Conservation (phyloP, 2,888 invertebrate species). For the Cremastinae sp. region DNA sequence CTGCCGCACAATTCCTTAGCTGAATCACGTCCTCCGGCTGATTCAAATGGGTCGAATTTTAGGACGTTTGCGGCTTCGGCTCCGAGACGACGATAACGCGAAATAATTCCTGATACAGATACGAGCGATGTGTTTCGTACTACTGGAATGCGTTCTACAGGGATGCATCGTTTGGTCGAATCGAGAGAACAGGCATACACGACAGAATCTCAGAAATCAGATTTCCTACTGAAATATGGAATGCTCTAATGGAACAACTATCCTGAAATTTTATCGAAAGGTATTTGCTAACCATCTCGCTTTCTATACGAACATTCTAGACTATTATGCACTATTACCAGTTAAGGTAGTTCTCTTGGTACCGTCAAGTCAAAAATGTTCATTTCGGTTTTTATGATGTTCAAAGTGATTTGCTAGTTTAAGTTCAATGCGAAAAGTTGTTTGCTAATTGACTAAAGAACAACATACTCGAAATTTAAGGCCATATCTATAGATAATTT, state of each 20-base stretch:
- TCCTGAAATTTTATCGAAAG: constrained; percentile 47
- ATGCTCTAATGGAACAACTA: constrained; percentile 41
- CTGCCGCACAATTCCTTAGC: background rate
- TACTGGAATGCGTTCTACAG: constrained; percentile 31
- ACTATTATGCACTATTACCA: background rate
- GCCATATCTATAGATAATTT: too few relatives aligned
- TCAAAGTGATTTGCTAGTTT: too few relatives aligned
- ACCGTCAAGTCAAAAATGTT: background rate
- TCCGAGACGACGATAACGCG: constrained; percentile 15
- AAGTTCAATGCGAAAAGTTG: too few relatives aligned
- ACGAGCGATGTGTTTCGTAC: constrained; percentile 21
- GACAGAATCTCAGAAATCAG: constrained; percentile 34
- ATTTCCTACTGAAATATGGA: constrained; percentile 41
- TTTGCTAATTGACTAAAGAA: too few relatives aligned
- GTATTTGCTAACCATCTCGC: background rate
- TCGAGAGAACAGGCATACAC: constrained; percentile 10
- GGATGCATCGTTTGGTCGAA: constrained; percentile 11
- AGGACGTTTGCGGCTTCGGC: background rate
- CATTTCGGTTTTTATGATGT: too few relatives aligned
- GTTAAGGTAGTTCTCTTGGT: background rate
- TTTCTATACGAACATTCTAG: constrained; percentile 3
- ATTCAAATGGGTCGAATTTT: constrained; percentile 2
- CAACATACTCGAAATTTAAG: too few relatives aligned
- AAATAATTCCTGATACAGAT: constrained; percentile 28
- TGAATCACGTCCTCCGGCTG: background rate